These are phyloP conservation scores for Andrena haemorrhoa DNA, from an alignment of 2,888 invertebrate genomes.

Conservation along the genomic window DNA sequence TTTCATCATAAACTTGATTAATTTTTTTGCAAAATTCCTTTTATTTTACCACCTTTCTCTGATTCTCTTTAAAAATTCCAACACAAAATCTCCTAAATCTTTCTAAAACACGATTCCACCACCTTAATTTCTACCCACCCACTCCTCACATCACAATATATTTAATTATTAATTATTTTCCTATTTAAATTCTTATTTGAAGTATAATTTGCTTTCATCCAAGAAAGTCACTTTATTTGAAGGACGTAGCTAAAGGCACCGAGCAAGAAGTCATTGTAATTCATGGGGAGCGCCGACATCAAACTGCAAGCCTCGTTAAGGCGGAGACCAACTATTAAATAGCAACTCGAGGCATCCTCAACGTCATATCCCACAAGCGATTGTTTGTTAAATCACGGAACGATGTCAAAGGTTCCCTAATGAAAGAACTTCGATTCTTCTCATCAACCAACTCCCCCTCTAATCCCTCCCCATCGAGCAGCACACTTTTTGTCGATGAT, in stretches of 20 bases:
- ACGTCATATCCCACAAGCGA: background rate
- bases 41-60: no score
- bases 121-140: no score
- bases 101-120: no score
- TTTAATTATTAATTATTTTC: no score
- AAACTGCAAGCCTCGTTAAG: background rate
- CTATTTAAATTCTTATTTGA: background rate
- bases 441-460: background rate
- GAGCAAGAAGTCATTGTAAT: background rate
- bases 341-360: constrained; percentile 1
- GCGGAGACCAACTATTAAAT: background rate
- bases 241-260: background rate
- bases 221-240: background rate
- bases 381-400: background rate
- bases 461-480: background rate
- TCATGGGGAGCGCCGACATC: background rate
- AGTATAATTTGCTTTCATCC: background rate
- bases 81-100: no score
- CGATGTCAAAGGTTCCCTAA: constrained; percentile 14
- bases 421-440: background rate
- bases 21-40: no score
- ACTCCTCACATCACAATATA: no score
- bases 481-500: constrained; percentile 5
- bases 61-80: no score
- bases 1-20: no score